Evolutionary conservation across 1,140 invertebrate species (phyloP).

Genomic region (Drosophila takahashii): DNA sequence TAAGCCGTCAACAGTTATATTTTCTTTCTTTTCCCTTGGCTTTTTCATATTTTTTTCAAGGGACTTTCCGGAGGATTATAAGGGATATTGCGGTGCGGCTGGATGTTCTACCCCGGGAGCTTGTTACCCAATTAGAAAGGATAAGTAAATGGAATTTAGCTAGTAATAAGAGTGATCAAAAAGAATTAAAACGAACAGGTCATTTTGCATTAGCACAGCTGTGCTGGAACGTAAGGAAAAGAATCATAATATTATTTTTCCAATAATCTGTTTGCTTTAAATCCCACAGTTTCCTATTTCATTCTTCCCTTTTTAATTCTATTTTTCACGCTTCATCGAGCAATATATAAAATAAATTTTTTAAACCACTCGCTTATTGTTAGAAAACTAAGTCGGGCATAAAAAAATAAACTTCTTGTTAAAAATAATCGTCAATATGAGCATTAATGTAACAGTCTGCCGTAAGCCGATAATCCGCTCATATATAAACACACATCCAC

Average conservation of each 20-base stretch:
- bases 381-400: conserved; percentile 7
- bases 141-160: not conserved
- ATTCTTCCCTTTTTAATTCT: not conserved
- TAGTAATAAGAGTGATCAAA: not conserved
- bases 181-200: too few species aligned
- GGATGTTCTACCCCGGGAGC: not conserved
- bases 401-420: conserved; percentile 11
- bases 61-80: conserved; percentile 9
- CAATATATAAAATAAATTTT: conserved; percentile 18
- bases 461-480: conserved; percentile 34
- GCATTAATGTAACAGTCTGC: conserved; percentile 30
- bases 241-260: too few species aligned
- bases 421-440: conserved; percentile 13
- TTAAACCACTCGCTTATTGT: conserved; percentile 8
- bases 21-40: not conserved
- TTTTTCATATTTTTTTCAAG: conserved; percentile 4
- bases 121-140: not conserved
- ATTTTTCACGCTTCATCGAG: not conserved
- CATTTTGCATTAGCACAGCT: not conserved
- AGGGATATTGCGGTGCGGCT: conserved; percentile 5
- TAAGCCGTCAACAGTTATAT: conserved; percentile 53
- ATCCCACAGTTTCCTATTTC: not conserved
- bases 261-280: not conserved
- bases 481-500: conserved; percentile 16
- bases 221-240: not conserved